Conservation (phyloP, 2,797 vertebrate species). For the Typhlichthys eigenmanni region DNA sequence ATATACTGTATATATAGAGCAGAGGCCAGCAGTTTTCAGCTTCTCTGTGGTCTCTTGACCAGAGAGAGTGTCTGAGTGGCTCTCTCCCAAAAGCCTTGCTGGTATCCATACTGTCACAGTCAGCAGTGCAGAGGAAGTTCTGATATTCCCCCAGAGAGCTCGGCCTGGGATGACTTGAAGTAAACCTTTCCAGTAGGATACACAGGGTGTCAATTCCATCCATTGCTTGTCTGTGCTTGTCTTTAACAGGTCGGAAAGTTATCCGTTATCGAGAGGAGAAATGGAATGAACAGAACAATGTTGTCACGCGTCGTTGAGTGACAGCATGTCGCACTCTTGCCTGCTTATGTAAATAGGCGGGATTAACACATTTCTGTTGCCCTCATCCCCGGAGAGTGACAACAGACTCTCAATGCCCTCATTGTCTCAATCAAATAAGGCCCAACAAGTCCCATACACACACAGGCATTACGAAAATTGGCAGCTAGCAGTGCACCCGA, state of each 20-base stretch:
- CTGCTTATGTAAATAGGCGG: no score
- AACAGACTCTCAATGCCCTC: slow-evolving; percentile 39
- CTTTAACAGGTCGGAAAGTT: no score
- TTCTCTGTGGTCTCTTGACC: slow-evolving; percentile 18
- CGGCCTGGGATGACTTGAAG: slow-evolving; percentile 44
- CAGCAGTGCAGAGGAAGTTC: slow-evolving; percentile 27
- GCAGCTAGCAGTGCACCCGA: slow-evolving; percentile 20
- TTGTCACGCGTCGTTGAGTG: no score
- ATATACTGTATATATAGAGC: background rate
- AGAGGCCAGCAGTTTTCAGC: background rate
- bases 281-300: no score
- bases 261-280: no score
- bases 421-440: slow-evolving; percentile 48
- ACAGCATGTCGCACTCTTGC: no score
- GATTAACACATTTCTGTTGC: slow-evolving; percentile 24
- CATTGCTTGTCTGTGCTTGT: slow-evolving; percentile 21
- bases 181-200: slow-evolving; percentile 30
- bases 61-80: slow-evolving; percentile 17
- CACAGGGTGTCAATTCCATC: slow-evolving; percentile 49
- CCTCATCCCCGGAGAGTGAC: slow-evolving; percentile 19
- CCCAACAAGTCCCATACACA: slow-evolving; percentile 41
- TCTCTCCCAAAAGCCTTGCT: slow-evolving; percentile 6
- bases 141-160: slow-evolving; percentile 30
- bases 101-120: slow-evolving; percentile 24
- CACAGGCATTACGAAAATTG: background rate